These are phyloP conservation scores for Sycon ciliatum DNA, from an alignment of 37 sponge, comb jelly and placozoan genomes.

Conservation along the genomic window DNA sequence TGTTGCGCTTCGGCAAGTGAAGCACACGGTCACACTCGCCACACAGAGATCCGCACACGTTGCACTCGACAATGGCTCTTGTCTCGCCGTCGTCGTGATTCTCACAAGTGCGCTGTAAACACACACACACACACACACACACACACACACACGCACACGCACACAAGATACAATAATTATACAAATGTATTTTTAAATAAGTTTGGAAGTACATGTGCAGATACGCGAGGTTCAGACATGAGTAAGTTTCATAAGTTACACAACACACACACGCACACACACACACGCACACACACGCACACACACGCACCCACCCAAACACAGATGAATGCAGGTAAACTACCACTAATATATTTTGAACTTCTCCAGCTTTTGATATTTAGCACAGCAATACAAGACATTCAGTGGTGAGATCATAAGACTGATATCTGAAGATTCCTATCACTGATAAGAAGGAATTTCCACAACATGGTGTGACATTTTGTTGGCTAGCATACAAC, in stretches of 20 bases:
- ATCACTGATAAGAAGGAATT: too few species aligned
- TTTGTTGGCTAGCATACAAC: too few species aligned
- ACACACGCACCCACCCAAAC: too few species aligned
- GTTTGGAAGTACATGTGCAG: background rate
- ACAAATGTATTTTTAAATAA: background rate
- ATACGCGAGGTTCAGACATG: background rate
- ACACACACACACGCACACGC: too few species aligned
- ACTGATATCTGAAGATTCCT: too few species aligned
- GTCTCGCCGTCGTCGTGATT: slow-evolving; percentile 97
- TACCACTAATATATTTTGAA: too few species aligned
- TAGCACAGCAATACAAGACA: too few species aligned
- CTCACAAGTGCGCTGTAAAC: slow-evolving; percentile 76
- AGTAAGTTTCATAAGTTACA: background rate
- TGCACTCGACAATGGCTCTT: slow-evolving; percentile 77
- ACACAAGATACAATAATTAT: too few species aligned
- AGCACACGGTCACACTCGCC: slow-evolving; percentile 91
- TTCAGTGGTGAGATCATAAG: too few species aligned
- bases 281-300: background rate
- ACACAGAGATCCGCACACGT: slow-evolving; percentile 89
- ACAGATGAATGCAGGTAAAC: too few species aligned
- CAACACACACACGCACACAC: background rate
- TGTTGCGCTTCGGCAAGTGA: slow-evolving; percentile 58
- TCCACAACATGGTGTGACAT: too few species aligned
- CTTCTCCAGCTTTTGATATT: too few species aligned
- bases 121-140: background rate